These are phyloP conservation scores for Pheosia tremula DNA, from an alignment of 2,888 invertebrate species.

Conservation along the genomic window DNA sequence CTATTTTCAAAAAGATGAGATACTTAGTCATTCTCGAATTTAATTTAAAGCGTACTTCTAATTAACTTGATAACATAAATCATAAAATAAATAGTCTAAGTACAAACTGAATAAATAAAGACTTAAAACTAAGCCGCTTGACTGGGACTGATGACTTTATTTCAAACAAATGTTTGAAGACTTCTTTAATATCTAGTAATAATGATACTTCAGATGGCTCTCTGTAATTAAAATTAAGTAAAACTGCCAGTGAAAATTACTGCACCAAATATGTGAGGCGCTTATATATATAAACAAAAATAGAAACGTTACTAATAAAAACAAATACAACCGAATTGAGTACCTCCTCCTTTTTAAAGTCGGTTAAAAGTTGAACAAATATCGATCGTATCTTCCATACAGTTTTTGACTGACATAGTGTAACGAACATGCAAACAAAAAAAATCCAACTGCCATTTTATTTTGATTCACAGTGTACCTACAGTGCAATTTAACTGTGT, in stretches of 20 bases:
- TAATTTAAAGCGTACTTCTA: background rate
- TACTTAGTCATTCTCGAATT: too few species aligned
- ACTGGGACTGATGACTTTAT: conserved; percentile 1
- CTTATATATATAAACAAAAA: too few species aligned
- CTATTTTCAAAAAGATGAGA: background rate
- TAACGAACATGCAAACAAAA: conserved; percentile 11
- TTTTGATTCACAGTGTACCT: conserved; percentile 26
- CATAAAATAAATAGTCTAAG: background rate
- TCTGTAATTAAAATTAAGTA: too few species aligned
- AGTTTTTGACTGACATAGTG: background rate
- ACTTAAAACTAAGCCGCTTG: background rate
- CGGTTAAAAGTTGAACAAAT: too few species aligned
- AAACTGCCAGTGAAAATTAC: too few species aligned
- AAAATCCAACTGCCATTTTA: conserved; percentile 18
- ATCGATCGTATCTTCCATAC: too few species aligned
- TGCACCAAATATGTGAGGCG: too few species aligned
- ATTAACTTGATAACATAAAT: background rate
- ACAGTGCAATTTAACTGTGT: conserved; percentile 42
- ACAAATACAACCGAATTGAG: too few species aligned
- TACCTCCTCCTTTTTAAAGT: too few species aligned
- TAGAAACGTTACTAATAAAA: too few species aligned
- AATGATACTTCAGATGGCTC: too few species aligned
- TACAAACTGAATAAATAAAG: conserved; percentile 3
- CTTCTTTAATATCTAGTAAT: background rate
- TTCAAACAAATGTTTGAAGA: conserved; percentile 2